Base-by-base conservation (phyloP, 2,797 vertebrate species). In the Cossypha heuglini region DNA sequence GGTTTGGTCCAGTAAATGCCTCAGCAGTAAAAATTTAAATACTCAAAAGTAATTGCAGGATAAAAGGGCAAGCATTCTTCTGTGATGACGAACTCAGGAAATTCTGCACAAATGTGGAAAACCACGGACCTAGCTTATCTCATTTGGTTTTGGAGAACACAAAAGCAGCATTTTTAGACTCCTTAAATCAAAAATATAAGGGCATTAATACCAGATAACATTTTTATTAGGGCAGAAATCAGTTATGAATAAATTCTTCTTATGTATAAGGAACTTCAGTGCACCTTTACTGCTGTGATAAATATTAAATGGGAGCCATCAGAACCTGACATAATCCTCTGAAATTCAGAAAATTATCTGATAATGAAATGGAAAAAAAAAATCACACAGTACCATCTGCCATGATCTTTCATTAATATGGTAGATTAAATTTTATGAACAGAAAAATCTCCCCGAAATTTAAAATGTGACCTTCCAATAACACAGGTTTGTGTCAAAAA, bases 261-360 rank as follows among this genome's bases (percentile, higher is more conserved):
- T 6, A 21, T 62, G 20, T 66, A 68, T 87, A 31, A 75, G 46
- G 45, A 90, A 89, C 33, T 58, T n/a, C 13, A 71, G 35, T 68
- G 26, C 11, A 86, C 63, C 40, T 81, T 93, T 87, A 87, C 37
- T 62, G 52, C 28, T 40, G 10, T 90, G 31, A 40, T 88, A 73
- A 91, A 48, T 96, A 84, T 59, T 93, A 55, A 93, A 94, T 59
- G 90, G 28, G 43, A 71, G 57, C 37, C 42, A 90, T 85, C 22
- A 93, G 76, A 94, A 93, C 20, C 20, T 84, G 64, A 59, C 8
- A 69, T 51, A 91, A 95, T 48, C 38, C 68, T 48, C 31, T 68
- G 73, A 94, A 92, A 92, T 91, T 90, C 59, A 87, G 46, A 68
- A 96, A 96, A 62, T 18, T 87, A 84, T 91, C 52, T 68, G 59